Conservation (phyloP, 2,113 vertebrate genomes). For the Ammodytes dubius region DNA sequence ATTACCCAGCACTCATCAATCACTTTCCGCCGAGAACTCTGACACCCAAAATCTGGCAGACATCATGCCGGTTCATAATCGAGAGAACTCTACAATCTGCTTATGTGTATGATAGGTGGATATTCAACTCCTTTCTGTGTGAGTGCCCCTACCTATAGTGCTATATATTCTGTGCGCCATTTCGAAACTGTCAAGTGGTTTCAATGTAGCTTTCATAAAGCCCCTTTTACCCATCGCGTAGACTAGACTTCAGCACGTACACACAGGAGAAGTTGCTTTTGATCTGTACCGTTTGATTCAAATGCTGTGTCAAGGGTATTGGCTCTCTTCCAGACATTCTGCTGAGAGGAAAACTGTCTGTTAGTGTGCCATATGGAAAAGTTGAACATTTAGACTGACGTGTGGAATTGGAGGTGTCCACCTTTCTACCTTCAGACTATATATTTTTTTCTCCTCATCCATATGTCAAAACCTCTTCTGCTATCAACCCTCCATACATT, state of each 20-base stretch:
- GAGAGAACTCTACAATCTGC: slow-evolving; percentile 34
- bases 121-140: slow-evolving; percentile 25
- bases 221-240: background rate
- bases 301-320: slow-evolving; percentile 29
- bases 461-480: slow-evolving; percentile 35
- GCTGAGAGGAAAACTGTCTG: slow-evolving; percentile 23
- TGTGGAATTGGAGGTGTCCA: slow-evolving; percentile 30
- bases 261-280: slow-evolving; percentile 38
- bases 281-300: slow-evolving; percentile 48
- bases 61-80: slow-evolving; percentile 69
- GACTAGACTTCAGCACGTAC: slow-evolving; percentile 1
- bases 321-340: slow-evolving; percentile 43
- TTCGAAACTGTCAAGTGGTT: slow-evolving; percentile 44
- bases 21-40: slow-evolving; percentile 61
- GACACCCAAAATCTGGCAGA: slow-evolving; percentile 68
- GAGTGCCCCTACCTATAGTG: background rate
- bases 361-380: slow-evolving; percentile 48
- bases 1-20: slow-evolving; percentile 77
- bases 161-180: slow-evolving; percentile 5
- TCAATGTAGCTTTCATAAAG: slow-evolving; percentile 30
- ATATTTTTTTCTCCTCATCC: too few species aligned
- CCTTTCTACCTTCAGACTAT: slow-evolving; percentile 8
- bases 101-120: slow-evolving; percentile 16
- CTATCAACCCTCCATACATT: background rate
- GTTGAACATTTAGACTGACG: slow-evolving; percentile 43